phyloP scores from a whole-genome alignment of 2,113 vertebrate genomes.

The Equus quagga region DNA sequence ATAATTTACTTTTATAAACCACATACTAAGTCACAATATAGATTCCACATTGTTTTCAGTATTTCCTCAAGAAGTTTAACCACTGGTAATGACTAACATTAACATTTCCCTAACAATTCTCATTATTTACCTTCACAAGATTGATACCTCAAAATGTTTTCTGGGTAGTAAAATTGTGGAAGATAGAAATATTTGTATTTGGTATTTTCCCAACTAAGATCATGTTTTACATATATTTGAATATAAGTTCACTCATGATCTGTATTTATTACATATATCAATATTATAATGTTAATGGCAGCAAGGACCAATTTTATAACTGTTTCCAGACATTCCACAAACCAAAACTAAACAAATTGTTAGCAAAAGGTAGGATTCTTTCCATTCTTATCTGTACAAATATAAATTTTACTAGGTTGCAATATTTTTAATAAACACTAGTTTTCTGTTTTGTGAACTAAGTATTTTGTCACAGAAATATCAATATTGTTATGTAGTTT shows the following conservation, averaged over 20 bases:
- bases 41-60: background rate
- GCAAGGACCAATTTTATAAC: conserved; percentile 6
- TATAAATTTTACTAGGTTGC: background rate
- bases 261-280: conserved; percentile 6
- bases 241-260: background rate
- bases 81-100: conserved; percentile 1
- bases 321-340: conserved; percentile 33
- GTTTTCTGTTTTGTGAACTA: background rate
- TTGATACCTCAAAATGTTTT: background rate
- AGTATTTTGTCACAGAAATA: background rate
- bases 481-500: background rate
- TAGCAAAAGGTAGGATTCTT: background rate
- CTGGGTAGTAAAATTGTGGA: background rate
- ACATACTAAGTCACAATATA: background rate
- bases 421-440: background rate
- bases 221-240: conserved; percentile 29
- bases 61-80: background rate
- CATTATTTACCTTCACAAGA: background rate
- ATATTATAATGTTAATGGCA: background rate
- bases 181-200: conserved; percentile 44
- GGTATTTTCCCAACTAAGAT: background rate
- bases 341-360: background rate
- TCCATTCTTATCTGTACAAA: background rate
- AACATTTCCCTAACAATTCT: conserved; percentile 43
- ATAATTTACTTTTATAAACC: conserved; percentile 26